Conservation (phyloP, 2,888 invertebrate genomes). For the Loripinus fragilis region DNA sequence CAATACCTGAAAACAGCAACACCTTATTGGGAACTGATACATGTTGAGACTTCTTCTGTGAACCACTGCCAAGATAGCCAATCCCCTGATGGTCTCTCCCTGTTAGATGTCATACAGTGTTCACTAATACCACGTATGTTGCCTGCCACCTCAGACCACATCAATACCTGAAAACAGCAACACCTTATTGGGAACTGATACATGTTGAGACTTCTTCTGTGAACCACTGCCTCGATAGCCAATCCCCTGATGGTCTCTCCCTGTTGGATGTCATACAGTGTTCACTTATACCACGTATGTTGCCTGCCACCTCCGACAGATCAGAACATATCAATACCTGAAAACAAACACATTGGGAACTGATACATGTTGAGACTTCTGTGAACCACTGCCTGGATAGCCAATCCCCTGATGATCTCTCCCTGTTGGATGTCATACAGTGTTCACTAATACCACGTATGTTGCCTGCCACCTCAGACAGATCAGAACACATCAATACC, state of each 20-base stretch:
- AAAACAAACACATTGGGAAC: too few species aligned
- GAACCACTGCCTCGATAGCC: conserved; percentile 59
- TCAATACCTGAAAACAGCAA: not conserved
- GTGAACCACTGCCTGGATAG: too few species aligned
- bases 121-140: conserved; percentile 60
- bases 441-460: too few species aligned
- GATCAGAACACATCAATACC: too few species aligned
- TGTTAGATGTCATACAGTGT: conserved; percentile 38
- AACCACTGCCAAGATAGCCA: conserved; percentile 61
- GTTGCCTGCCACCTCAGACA: too few species aligned
- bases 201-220: conserved; percentile 52
- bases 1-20: too few species aligned
- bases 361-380: too few species aligned
- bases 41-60: conserved; percentile 47
- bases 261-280: conserved; percentile 38
- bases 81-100: conserved; percentile 40
- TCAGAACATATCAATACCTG: conserved; percentile 8
- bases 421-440: too few species aligned
- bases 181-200: conserved; percentile 6
- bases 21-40: too few species aligned
- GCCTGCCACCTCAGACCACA: conserved; percentile 36
- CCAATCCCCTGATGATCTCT: too few species aligned
- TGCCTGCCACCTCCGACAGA: conserved; percentile 35
- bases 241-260: conserved; percentile 45
- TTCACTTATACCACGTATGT: conserved; percentile 60